phyloP scores from a whole-genome alignment of 2,888 invertebrate species.

The Pheosia tremula region DNA sequence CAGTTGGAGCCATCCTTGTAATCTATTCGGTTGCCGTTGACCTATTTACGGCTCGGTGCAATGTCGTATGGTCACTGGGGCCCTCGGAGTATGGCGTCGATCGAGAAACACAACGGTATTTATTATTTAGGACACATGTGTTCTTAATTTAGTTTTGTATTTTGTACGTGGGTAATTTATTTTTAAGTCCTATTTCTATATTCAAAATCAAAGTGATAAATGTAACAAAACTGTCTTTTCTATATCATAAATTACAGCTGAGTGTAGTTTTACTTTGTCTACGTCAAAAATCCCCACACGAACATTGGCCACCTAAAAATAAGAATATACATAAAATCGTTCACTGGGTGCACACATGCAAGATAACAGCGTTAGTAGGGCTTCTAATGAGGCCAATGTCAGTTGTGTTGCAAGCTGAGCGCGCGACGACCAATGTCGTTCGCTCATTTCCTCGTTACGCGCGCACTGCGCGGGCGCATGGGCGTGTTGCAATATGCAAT shows the following conservation, averaged over 20 bases:
- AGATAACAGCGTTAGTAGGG: slow-evolving; percentile 77
- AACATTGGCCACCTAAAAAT: slow-evolving; percentile 1
- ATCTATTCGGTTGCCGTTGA: slow-evolving; percentile 44
- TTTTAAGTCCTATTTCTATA: too few species aligned
- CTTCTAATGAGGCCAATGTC: slow-evolving; percentile 78
- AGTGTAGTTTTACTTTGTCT: too few species aligned
- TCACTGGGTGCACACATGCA: slow-evolving; percentile 49
- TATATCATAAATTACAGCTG: too few species aligned
- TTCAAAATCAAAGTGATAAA: too few species aligned
- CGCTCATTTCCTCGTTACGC: slow-evolving; percentile 64
- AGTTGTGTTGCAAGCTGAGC: slow-evolving; percentile 73
- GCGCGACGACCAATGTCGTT: slow-evolving; percentile 64
- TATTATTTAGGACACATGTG: slow-evolving; percentile 27
- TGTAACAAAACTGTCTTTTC: too few species aligned
- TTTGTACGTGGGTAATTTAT: too few species aligned
- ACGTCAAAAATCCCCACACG: neutral
- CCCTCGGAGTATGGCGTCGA: slow-evolving; percentile 31
- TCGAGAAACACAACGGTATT: slow-evolving; percentile 16
- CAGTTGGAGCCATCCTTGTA: slow-evolving; percentile 40
- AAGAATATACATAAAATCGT: slow-evolving; percentile 15
- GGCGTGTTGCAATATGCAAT: slow-evolving; percentile 11
- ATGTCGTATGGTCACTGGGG: slow-evolving; percentile 40
- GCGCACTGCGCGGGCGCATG: slow-evolving; percentile 6
- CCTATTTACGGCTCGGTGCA: slow-evolving; percentile 48
- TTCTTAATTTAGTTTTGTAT: neutral